Percentiles rank a stretch among this genome's conserved stretches.
phyloP scores from a whole-genome alignment of 2,888 invertebrate genomes.

The Xestia ashworthii region DNA sequence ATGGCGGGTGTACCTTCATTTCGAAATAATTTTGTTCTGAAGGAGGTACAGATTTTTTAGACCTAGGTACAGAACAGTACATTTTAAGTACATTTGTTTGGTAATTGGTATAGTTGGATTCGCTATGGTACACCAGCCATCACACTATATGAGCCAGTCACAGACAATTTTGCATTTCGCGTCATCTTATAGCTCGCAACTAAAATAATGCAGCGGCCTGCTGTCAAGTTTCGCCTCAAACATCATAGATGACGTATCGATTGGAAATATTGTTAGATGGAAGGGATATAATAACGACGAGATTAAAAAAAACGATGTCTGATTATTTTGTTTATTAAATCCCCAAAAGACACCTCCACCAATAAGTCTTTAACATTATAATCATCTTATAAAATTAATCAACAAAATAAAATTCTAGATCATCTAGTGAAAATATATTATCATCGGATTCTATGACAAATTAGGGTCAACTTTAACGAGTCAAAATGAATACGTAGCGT shows the following conservation, averaged over 20 bases:
- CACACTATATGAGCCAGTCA: not conserved
- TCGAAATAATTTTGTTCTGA: no score
- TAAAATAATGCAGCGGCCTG: not conserved
- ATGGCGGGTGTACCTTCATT: no score
- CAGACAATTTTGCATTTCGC: not conserved
- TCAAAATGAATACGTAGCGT: constrained; percentile 25
- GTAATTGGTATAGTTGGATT: no score
- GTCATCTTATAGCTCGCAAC: not conserved
- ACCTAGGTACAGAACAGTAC: no score
- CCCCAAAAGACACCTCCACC: constrained; percentile 81
- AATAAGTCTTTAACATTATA: constrained; percentile 61
- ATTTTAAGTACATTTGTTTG: no score
- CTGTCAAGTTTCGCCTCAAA: not conserved
- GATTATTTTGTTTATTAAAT: constrained; percentile 69
- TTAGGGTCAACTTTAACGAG: constrained; percentile 39
- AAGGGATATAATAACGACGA: no score
- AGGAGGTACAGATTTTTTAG: no score
- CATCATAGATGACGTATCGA: not conserved
- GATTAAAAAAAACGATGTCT: constrained; percentile 1
- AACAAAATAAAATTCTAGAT: constrained; percentile 66
- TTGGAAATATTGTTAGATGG: not conserved
- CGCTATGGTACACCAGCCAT: no score
- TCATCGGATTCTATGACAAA: constrained; percentile 32
- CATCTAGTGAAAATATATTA: constrained; percentile 43
- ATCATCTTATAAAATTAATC: constrained; percentile 68